Evolutionary conservation across 2,888 invertebrate species (phyloP).

Genomic region (Eupithecia subumbrata): DNA sequence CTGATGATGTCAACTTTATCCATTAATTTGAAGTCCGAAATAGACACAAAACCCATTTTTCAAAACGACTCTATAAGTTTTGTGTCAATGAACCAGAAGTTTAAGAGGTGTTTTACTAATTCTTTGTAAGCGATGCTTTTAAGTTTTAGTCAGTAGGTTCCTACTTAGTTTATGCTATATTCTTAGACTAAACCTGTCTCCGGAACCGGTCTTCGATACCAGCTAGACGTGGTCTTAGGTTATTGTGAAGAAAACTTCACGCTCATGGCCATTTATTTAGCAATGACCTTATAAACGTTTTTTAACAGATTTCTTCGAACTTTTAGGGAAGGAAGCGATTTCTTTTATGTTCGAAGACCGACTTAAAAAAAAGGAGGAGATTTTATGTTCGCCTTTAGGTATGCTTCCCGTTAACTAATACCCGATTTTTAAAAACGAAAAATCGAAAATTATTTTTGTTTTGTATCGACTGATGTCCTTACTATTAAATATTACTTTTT

Average conservation of each 20-base stretch:
- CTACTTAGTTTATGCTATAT: slow-evolving; percentile 3
- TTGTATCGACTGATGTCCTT: no score
- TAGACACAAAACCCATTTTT: background rate
- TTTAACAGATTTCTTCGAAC: no score
- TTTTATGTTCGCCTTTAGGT: no score
- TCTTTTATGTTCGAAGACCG: no score
- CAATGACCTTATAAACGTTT: background rate
- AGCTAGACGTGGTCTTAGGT: slow-evolving; percentile 47
- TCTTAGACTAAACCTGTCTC: slow-evolving; percentile 31
- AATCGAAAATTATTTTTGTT: no score
- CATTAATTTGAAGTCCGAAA: background rate
- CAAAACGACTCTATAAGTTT: background rate
- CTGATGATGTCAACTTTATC: background rate
- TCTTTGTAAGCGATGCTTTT: background rate
- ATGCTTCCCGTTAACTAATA: no score
- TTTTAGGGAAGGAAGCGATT: no score
- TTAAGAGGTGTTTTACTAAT: background rate
- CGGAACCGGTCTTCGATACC: slow-evolving; percentile 46
- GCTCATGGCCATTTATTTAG: background rate
- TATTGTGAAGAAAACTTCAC: slow-evolving; percentile 7
- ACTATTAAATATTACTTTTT: no score
- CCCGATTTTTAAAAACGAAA: no score
- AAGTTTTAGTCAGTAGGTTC: background rate
- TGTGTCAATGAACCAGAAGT: background rate
- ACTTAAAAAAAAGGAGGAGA: no score